Percentiles rank a stretch among this genome's conserved stretches.
These are phyloP conservation scores for Ennomos fuscantarius DNA, from an alignment of 2,888 invertebrate species.

Conservation along the genomic window DNA sequence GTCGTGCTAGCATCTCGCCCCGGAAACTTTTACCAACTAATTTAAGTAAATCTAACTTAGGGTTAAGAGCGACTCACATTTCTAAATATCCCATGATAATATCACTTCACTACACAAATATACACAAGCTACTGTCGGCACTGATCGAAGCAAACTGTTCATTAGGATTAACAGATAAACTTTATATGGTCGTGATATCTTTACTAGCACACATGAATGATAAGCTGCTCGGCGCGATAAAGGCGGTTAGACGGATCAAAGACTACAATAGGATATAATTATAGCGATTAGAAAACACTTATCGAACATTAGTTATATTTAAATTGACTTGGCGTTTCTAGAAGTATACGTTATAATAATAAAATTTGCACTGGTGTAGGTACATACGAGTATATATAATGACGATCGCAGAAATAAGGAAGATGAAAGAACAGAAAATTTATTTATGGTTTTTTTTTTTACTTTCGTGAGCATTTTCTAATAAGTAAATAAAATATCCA, in stretches of 20 bases:
- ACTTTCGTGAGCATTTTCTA: no score
- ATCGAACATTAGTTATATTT: background rate
- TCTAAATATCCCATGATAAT: conserved; percentile 29
- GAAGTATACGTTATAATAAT: no score
- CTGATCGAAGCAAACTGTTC: conserved; percentile 25
- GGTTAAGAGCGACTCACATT: conserved; percentile 24
- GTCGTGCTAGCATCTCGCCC: no score
- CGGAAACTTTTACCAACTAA: no score
- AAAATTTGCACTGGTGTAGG: no score
- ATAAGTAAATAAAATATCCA: no score
- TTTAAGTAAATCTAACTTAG: background rate
- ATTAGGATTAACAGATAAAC: conserved; percentile 33
- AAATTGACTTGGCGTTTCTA: no score
- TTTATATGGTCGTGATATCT: conserved; percentile 34
- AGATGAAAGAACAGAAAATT: no score
- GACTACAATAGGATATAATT: conserved; percentile 24
- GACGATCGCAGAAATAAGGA: no score
- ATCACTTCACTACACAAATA: conserved; percentile 31
- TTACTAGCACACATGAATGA: conserved; percentile 25
- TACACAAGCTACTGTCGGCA: conserved; percentile 19
- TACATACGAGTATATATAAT: no score
- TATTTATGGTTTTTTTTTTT: no score
- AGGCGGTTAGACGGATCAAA: conserved; percentile 15
- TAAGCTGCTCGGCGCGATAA: conserved; percentile 34
- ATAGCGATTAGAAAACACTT: conserved; percentile 18